Evolutionary conservation across 2,113 vertebrate species (phyloP).

Genomic region (Empidonax alnorum): DNA sequence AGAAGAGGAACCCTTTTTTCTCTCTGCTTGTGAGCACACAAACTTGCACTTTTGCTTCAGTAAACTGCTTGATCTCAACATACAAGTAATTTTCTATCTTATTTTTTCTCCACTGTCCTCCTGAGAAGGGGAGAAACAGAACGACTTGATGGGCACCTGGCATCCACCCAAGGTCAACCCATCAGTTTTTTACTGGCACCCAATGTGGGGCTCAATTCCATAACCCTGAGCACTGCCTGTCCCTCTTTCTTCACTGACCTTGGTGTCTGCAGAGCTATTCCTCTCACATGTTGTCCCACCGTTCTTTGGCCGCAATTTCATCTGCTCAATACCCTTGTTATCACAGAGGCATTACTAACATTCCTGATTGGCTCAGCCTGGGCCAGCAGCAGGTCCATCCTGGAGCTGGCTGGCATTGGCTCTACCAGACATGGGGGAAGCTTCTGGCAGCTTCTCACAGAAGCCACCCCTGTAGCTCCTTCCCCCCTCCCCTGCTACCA

Average conservation of each 20-base stretch:
- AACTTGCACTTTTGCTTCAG: neutral
- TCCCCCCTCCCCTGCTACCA: neutral
- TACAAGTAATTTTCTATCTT: neutral
- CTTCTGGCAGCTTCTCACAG: neutral
- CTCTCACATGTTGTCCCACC: neutral
- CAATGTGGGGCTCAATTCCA: neutral
- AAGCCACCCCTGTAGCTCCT: neutral
- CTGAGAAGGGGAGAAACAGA: neutral
- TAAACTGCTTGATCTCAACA: neutral
- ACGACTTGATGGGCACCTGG: neutral
- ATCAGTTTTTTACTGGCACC: neutral
- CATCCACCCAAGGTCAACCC: neutral
- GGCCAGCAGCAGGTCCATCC: neutral
- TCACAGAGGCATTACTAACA: neutral
- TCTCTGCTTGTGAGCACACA: neutral
- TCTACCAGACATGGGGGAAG: neutral
- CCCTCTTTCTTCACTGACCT: neutral
- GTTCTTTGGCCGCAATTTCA: neutral
- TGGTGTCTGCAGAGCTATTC: neutral
- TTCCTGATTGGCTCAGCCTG: neutral
- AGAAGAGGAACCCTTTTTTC: neutral
- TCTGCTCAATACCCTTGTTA: neutral
- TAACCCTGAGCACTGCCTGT: neutral
- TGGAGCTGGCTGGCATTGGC: neutral
- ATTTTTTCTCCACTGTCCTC: neutral